Base-by-base conservation (phyloP, 2,888 invertebrate species). In the Asteroscopus sphinx region DNA sequence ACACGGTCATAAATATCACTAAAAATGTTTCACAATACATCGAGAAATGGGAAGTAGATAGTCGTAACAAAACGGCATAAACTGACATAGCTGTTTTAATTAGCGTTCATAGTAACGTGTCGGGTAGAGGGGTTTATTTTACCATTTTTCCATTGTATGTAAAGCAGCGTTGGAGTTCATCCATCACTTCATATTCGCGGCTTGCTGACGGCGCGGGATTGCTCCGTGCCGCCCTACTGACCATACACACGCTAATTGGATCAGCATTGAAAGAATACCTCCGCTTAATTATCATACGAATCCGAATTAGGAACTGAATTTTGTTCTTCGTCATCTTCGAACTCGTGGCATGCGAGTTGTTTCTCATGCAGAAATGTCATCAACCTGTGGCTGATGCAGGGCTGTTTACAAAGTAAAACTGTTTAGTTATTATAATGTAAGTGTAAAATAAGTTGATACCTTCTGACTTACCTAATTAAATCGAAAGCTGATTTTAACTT, bases 121-220 rank as follows among this genome's bases (percentile, higher is more conserved):
- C 82, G 80, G 87, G 77, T 85, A 77, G 80, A 76, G 77, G 80
- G 73, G 81, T 80, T 85, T 86, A 86, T 89, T 88, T 78, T 76
- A 80, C 79, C 80, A 85, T 85, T 87, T 87, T 86, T 84, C 92
- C 91, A 93, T 93, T 93, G 93, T 93, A 93, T 93, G 93, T 85
- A 91, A 93, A 93, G 76, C 78, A 89, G 91, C 69, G 63, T 78
- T 80, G 81, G 86, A 84, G 85, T 88, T 88, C 89, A 91, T 92
- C 91, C 91, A 91, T 92, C 91, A 92, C 90, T 86, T 92, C 91
- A 93, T 93, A 93, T 93, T 93, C 85, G 88, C 91, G 85, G 85
- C 83, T 85, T 71, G 79, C 84, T 80, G 85, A 80, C 84, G 74
- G 80, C 79, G 78, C 77, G 78, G 76, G 78, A 81, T 77, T 77